Conservation (phyloP, 2,113 vertebrate genomes). For the Hydropotes inermis region DNA sequence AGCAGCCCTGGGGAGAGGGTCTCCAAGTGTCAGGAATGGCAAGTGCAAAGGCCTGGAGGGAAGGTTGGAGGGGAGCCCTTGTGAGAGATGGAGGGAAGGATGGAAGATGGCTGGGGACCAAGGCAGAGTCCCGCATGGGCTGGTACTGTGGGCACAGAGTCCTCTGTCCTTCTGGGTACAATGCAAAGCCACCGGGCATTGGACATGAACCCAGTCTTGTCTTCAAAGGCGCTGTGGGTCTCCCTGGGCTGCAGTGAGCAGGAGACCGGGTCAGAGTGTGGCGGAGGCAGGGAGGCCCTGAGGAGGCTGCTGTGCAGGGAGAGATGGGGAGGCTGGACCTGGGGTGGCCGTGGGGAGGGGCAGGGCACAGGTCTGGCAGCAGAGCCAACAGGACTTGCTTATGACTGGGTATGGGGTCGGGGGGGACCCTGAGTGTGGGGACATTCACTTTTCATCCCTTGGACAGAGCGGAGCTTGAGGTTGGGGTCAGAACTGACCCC, state of each 20-base stretch:
- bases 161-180: not conserved
- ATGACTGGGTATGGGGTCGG: rapidly evolving
- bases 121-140: not conserved
- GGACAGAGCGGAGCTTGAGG: not conserved
- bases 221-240: not conserved
- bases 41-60: not conserved
- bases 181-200: rapidly evolving
- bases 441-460: not conserved
- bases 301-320: not conserved
- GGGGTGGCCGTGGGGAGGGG: not conserved
- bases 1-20: not conserved
- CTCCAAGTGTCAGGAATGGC: not conserved
- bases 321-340: not conserved
- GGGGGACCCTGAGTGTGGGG: not conserved
- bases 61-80: too few relatives aligned
- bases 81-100: not conserved
- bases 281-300: not conserved
- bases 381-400: not conserved
- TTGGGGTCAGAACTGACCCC: not conserved
- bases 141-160: too few relatives aligned
- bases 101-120: rapidly evolving
- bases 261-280: not conserved
- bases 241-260: not conserved
- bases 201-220: not conserved
- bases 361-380: too few relatives aligned